Evolutionary conservation across 2,888 invertebrate species (phyloP), one percentile per base, ranked within the genome.

Genomic region (Leptura quadrifasciata): DNA sequence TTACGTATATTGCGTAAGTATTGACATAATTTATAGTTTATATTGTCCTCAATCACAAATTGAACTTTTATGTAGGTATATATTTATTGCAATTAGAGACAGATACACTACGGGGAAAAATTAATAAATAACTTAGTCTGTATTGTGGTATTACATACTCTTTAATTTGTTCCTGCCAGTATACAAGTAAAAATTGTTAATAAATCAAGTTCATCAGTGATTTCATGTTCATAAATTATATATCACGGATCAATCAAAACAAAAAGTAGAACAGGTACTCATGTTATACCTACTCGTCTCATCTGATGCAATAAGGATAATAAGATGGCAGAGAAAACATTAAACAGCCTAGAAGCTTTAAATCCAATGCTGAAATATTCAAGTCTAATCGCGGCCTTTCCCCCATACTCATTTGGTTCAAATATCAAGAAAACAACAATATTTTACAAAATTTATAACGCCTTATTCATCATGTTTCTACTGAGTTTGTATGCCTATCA

Each of bases 331-430:
- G 10, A 9, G 31, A 61, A 15, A 39, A 35, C 20, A 12, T 3
- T 5, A 31, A 1, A 63, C 0, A 39, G 35, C 6, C 12, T 64
- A 21, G 15, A 64, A 20, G 63, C 8, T 17, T 17, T 69, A 47
- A 35, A 1, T 20, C 58, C 69, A 35, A 39, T 69, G 58, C 18
- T 69, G 24, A 39, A n/a, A 12, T 39, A 58, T n/a, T 69, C 58
- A 15, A 58, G 6, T 24, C 0, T 69, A 39, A 15, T 69, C 0
- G 39, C 55, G 6, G 9, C 21, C 10, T 69, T 69, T 39, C 69
- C 69, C 9, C 69, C 58, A 8, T 69, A 69, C 18, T 8, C 18
- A 1, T 68, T 68, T 21, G n/a, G 12, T 9, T 35, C 55, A 12
- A 68, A 18, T n/a, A 1, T 24, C 6, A 31, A 20, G 17, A 57